Conservation (phyloP, 2,113 vertebrate species). For the Turdus rufiventris region DNA sequence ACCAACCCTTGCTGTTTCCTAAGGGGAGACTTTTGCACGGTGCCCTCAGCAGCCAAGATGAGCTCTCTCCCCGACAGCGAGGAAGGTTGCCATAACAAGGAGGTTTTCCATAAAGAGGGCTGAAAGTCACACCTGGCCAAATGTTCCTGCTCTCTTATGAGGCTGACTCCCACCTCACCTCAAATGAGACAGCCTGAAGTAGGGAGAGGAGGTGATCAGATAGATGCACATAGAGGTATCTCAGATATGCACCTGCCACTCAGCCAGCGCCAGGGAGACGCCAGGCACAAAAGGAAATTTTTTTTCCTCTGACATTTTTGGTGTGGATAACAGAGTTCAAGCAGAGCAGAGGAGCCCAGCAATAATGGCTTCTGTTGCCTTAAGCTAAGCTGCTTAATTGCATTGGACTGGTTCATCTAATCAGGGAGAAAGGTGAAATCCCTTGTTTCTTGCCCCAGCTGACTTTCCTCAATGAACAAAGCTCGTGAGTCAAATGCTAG, state of each 20-base stretch:
- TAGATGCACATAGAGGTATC: constrained; percentile 21
- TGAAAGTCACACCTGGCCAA: neutral
- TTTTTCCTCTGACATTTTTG: constrained; percentile 32
- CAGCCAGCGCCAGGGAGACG: constrained; percentile 37
- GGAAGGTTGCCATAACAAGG: neutral
- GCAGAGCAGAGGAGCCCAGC: neutral
- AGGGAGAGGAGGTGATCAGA: constrained; percentile 30
- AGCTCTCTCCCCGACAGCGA: neutral
- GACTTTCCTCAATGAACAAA: neutral
- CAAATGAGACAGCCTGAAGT: neutral
- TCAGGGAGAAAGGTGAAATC: constrained; percentile 45
- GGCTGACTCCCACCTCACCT: rapidly evolving
- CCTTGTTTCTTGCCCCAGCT: neutral
- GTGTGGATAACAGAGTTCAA: constrained; percentile 25
- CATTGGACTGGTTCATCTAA: constrained; percentile 1
- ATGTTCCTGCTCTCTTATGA: neutral
- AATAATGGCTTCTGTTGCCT: constrained; percentile 37
- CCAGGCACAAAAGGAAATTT: neutral
- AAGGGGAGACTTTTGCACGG: neutral
- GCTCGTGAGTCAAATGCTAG: neutral
- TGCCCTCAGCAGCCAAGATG: neutral
- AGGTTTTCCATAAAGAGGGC: neutral
- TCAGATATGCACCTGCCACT: constrained; percentile 51
- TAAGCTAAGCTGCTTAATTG: constrained; percentile 51
- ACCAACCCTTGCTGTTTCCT: neutral